Evolutionary conservation across 2,888 invertebrate genomes (phyloP), one percentile per base, ranked within the genome.

Genomic region (Lithodes maja): DNA sequence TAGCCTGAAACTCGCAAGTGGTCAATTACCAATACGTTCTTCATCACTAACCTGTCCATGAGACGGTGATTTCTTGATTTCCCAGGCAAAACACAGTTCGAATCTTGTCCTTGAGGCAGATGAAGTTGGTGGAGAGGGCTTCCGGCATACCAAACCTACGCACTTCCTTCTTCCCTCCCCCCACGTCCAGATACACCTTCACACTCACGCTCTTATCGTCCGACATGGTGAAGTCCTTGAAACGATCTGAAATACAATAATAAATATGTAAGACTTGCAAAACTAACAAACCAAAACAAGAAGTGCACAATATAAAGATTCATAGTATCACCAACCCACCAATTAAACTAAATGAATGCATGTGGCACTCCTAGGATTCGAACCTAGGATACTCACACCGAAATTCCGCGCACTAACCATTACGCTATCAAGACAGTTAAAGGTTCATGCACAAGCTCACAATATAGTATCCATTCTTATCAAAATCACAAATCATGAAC

Each of bases 141-240:
- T 89, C 89, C 2, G 86, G 86, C 69, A 91, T 54, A n/a, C 88
- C 90, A 69, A 91, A 91, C 0, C 91, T 53, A 1, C 91, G 85
- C 7, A 91, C 90, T 68, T 91, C 91, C 53, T 86, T 86, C 33
- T 49, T 54, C 55, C 86, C 91, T 2, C 82, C 89, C 49, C 89
- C 88, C 7, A 69, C 49, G 49, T 86, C 82, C 78, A 91, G 69
- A 79, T 86, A 90, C 3, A 88, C 91, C 89, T 91, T 91, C 33
- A 91, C 81, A 69, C 90, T 90, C 83, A 89, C 80, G 55, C 84
- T 90, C n/a, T 71, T 77, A 7, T 88, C 88, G 9, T 86, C 85
- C 2, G 85, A 54, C 90, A 90, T 90, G 75, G n/a, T 90, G 81
- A 80, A 61, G 12, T 61, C 3, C 54, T 12, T 54, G 52, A 2